Evolutionary conservation across 1,140 invertebrate genomes (phyloP).

Genomic region (Psix sp.): DNA sequence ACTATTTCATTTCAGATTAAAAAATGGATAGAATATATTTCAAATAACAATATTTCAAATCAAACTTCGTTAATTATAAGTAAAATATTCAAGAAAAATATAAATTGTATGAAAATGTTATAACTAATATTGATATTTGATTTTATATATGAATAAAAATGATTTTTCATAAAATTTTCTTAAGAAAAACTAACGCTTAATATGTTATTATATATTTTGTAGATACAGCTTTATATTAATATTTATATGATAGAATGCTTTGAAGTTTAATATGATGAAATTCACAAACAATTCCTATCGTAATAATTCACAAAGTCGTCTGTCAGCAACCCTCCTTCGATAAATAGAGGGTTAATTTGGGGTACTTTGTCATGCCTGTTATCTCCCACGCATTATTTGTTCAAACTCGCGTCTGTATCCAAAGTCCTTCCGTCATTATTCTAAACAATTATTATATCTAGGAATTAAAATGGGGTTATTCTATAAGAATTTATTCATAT

Average conservation of each 20-base stretch:
- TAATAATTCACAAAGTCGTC: slow-evolving; percentile 51
- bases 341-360: slow-evolving; percentile 74
- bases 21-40: too few relatives aligned
- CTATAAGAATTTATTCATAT: slow-evolving; percentile 43
- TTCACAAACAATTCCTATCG: slow-evolving; percentile 6
- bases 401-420: slow-evolving; percentile 66
- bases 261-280: slow-evolving; percentile 3
- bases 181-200: too few relatives aligned
- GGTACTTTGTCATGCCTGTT: slow-evolving; percentile 65
- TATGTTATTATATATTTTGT: too few relatives aligned
- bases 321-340: slow-evolving; percentile 63
- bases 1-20: too few relatives aligned
- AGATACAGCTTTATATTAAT: too few relatives aligned
- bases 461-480: slow-evolving; percentile 61
- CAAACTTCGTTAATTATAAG: too few relatives aligned
- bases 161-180: too few relatives aligned
- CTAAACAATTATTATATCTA: slow-evolving; percentile 68
- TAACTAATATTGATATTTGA: too few relatives aligned
- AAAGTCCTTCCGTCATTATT: slow-evolving; percentile 63
- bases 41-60: too few relatives aligned
- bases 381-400: slow-evolving; percentile 74
- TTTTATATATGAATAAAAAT: too few relatives aligned
- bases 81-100: too few relatives aligned
- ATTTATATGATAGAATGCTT: slow-evolving; percentile 5
- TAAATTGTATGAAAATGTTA: too few relatives aligned